These are phyloP conservation scores for Coptodon rendalli DNA, from an alignment of 2,113 vertebrate species.

Conservation along the genomic window DNA sequence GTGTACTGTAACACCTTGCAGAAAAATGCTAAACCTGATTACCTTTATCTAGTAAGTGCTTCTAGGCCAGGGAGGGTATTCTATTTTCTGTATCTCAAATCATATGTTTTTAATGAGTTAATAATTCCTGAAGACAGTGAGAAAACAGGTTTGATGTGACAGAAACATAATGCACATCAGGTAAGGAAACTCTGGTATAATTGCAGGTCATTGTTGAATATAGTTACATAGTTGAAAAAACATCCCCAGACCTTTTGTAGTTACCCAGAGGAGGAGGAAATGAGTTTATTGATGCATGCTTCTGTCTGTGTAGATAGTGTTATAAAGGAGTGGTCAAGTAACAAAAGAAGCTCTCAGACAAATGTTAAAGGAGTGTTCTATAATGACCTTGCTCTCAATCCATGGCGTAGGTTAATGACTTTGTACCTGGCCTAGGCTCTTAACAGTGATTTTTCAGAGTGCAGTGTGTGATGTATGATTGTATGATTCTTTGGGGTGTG, in stretches of 20 bases:
- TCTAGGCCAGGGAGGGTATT: neutral
- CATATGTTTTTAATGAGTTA: neutral
- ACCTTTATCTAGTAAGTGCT: neutral
- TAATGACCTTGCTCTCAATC: conserved; percentile 80
- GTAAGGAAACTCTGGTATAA: neutral
- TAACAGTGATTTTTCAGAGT: conserved; percentile 78
- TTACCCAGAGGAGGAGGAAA: conserved; percentile 32
- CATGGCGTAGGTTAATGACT: conserved; percentile 84
- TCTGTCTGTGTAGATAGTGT: conserved; percentile 41
- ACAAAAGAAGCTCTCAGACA: conserved; percentile 50
- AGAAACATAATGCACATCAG: neutral
- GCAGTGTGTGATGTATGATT: conserved; percentile 82
- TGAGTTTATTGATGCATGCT: conserved; percentile 59
- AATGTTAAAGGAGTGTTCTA: conserved; percentile 70
- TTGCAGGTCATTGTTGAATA: neutral
- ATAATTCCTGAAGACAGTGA: neutral
- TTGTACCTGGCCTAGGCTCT: conserved; percentile 76
- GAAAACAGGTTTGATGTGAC: neutral
- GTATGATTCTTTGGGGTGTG: conserved; percentile 75
- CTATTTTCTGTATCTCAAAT: neutral
- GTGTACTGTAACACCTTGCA: neutral
- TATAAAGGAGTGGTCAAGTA: conserved; percentile 57
- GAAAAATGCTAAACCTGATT: neutral
- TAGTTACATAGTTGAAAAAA: neutral
- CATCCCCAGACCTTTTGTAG: conserved; percentile 1